Conservation (phyloP, 2,797 vertebrate species). For the Aldrovandia affinis region DNA sequence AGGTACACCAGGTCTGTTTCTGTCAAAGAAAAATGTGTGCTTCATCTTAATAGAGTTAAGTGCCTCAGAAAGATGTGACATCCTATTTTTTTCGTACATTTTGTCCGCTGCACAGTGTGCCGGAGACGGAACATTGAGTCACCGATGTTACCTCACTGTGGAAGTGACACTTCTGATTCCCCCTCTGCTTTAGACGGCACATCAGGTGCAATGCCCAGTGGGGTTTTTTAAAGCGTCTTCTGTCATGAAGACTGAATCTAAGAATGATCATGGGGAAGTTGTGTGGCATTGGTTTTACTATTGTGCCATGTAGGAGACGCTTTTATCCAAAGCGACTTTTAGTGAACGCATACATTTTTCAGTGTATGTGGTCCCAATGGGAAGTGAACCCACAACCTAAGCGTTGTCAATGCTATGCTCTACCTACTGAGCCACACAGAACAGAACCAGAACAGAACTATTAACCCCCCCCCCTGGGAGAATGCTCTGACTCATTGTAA, state of each 20-base stretch:
- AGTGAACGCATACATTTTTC: no score
- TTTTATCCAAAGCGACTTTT: no score
- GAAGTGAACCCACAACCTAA: no score
- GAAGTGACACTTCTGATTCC: slow-evolving; percentile 11
- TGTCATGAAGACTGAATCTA: slow-evolving; percentile 23
- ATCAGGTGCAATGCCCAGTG: background rate
- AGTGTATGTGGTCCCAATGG: no score
- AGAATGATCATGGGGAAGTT: slow-evolving; percentile 31
- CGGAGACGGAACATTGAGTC: background rate
- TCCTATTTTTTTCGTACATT: slow-evolving; percentile 11
- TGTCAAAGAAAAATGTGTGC: no score
- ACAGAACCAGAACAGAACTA: no score
- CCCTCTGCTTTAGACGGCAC: background rate
- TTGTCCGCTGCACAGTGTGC: background rate
- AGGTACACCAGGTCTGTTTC: background rate
- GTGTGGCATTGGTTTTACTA: slow-evolving; percentile 42
- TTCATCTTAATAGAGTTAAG: no score
- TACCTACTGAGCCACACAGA: no score
- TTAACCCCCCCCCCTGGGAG: background rate
- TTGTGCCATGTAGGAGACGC: no score
- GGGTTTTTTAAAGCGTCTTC: slow-evolving; percentile 28
- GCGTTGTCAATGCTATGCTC: no score
- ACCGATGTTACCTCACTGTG: background rate
- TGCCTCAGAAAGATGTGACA: background rate
- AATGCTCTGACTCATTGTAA: slow-evolving; percentile 38